Conservation (phyloP, 2,888 invertebrate genomes). For the Loripinus fragilis region DNA sequence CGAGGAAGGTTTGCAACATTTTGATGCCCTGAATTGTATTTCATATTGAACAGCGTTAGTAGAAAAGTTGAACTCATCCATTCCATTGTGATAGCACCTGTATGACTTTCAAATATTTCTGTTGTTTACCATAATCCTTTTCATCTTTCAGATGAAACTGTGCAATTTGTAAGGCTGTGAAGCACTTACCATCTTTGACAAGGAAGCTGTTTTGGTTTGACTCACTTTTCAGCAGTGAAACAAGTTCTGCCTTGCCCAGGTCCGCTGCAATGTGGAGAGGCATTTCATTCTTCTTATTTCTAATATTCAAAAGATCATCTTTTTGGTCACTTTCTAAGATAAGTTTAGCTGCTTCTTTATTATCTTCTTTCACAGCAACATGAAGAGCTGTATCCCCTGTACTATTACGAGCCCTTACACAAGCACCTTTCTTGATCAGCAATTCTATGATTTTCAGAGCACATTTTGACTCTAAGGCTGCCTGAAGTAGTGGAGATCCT, state of each 20-base stretch:
- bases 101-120: no score
- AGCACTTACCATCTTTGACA: conserved; percentile 3
- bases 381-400: not conserved
- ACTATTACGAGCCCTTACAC: not conserved
- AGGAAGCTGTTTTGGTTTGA: not conserved
- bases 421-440: not conserved
- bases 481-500: not conserved
- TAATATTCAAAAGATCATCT: not conserved
- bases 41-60: no score
- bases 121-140: no score
- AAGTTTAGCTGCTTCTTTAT: not conserved
- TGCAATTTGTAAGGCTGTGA: not conserved
- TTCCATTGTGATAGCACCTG: no score
- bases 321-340: not conserved
- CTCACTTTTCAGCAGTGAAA: not conserved
- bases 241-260: not conserved
- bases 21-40: no score
- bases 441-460: not conserved
- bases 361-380: not conserved
- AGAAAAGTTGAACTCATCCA: no score
- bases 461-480: not conserved
- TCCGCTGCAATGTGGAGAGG: conserved; percentile 1
- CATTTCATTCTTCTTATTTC: not conserved
- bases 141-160: not conserved
- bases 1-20: no score